These are phyloP conservation scores for Bombus vancouverensis DNA, from an alignment of 1,140 invertebrate genomes.

Conservation along the genomic window DNA sequence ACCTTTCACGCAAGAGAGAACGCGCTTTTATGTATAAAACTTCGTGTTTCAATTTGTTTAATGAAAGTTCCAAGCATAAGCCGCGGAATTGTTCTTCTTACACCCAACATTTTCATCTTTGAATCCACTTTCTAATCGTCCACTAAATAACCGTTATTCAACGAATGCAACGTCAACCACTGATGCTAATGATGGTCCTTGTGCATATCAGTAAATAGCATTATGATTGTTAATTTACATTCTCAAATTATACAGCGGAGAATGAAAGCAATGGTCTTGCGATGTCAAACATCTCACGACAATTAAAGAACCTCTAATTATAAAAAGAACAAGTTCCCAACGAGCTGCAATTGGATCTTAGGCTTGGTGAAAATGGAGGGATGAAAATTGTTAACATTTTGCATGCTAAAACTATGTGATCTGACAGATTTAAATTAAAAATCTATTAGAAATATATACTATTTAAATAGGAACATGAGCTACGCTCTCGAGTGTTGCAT, in stretches of 20 bases:
- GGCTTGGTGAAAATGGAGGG: not conserved
- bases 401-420: too few relatives aligned
- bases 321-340: not conserved
- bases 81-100: not conserved
- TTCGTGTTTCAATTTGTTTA: not conserved
- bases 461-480: too few relatives aligned
- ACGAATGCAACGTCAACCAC: not conserved
- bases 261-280: not conserved
- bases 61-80: not conserved
- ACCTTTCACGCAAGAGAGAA: constrained; percentile 37
- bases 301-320: not conserved
- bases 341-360: not conserved
- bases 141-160: not conserved
- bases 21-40: constrained; percentile 19
- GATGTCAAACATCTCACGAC: too few relatives aligned
- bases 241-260: not conserved
- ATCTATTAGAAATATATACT: too few relatives aligned
- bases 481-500: too few relatives aligned
- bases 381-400: not conserved
- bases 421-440: too few relatives aligned
- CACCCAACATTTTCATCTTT: not conserved
- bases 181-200: not conserved
- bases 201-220: not conserved
- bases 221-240: constrained; percentile 7
- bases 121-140: constrained; percentile 1